Base-by-base conservation (phyloP, 1,140 invertebrate species). In the Lerema accius region DNA sequence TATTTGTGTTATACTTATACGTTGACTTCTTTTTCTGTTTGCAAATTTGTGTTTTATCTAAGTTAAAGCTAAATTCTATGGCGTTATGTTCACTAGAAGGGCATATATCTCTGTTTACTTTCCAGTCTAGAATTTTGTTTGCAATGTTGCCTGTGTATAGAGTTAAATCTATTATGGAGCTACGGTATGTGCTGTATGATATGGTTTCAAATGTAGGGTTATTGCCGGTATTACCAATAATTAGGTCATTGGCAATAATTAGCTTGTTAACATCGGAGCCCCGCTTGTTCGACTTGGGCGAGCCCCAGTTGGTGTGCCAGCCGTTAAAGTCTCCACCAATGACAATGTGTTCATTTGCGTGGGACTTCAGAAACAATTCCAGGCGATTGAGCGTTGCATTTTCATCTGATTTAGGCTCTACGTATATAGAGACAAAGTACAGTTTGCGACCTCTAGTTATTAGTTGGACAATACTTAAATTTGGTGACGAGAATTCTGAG, bases 1-100 rank as follows among this genome's bases (percentile, higher is more conserved):
- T 1, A 14, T 13, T n/a, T 16, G 42, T 45, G 10, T 45, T 15
- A 13, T 45, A 45, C 14, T 15, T 45, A 13, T 14, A 45, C 2
- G 42, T 45, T 45, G 42, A 13, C 3, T 14, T 11, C 16, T 14
- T 45, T 45, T 45, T 45, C 0, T 45, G 14, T 45, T 16, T 45
- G 0, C 42, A 4, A 7, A 45, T 3, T 45, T 13, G 13, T 3
- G 9, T 45, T 3, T 14, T 19, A 16, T 14, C 16, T 16, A 45
- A 14, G 4, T 13, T 4, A 5, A 45, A 4, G 13, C 17, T 15
- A 16, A 45, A 45, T 2, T 13, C 14, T 45, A 45, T 45, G 3
- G 42, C 42, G 14, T 45, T 45, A 10, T 45, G 42, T 16, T 16
- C 14, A 3, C 13, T 16, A 10, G 42, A 14, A 9, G 42, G 42